Base-by-base conservation (phyloP, 1,140 invertebrate genomes). In the Condylostylus longicornis region DNA sequence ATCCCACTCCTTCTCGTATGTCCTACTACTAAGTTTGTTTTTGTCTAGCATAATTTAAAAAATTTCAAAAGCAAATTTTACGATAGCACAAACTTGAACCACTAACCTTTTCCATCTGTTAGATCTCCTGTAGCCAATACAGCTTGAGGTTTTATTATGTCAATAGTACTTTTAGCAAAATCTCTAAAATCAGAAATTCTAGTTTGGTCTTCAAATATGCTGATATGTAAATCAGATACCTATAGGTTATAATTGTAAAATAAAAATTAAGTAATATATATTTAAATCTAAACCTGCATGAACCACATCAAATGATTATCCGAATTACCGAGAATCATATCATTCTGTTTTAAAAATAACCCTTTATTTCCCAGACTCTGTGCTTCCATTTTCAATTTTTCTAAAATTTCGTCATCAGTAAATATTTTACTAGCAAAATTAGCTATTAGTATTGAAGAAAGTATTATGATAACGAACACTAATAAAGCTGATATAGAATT, bases 171-270 rank as follows among this genome's bases (percentile, higher is more conserved):
- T 45, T 75, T 70, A 64, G 84, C 86, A 65, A 93, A 91, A 47
- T 81, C 73, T 51, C 72, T 69, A 28, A 94, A 73, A 46, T 90
- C 75, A 15, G 69, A 69, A 52, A 81, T 77, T 56, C 88, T 70
- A 18, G 65, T 66, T 25, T 64, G 64, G 57, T 89, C 86, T 54
- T 73, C 68, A 61, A 84, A 90, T 55, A 82, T 74, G 57, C 86
- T 91, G 37, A 94, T 74, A 59, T 94, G 88, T 36, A 91, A 72
- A 62, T 94, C 88, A 36, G 82, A 81, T 49, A 88, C 79, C 82
- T 87, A 53, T 41, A 70, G 62, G 40, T n/a, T 40, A 49, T 53
- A 39, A 42, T 23, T 6, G 28, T 42, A n/a, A 36, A 20, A 12
- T 28, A 17, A n/a, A 8, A 35, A n/a, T 27, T 36, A 36, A 37